A percentile compares a stretch with the other conserved stretches of the same genome.
Conservation (phyloP, 2,888 invertebrate genomes). For the Andrena marginata region DNA sequence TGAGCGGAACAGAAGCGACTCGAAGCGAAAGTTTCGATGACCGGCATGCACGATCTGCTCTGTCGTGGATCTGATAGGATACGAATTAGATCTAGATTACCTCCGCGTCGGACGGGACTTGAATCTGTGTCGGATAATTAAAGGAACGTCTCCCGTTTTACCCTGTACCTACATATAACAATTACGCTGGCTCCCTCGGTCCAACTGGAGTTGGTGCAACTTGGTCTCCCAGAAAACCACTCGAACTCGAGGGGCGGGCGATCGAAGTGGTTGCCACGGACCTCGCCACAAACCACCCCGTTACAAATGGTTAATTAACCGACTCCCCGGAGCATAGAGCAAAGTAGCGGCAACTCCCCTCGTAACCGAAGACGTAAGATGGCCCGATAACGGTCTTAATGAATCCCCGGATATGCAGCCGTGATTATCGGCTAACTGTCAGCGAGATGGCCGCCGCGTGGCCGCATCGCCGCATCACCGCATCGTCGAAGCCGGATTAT, state of each 20-base stretch:
- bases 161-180: no score
- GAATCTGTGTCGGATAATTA: not conserved
- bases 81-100: not conserved
- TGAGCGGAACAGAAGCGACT: conserved; percentile 5
- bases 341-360: conserved; percentile 27
- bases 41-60: no score
- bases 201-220: no score
- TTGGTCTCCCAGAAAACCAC: no score
- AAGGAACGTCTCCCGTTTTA: no score
- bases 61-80: no score
- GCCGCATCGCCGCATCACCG: conserved; percentile 13
- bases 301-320: conserved; percentile 46
- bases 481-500: conserved; percentile 52
- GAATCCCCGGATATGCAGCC: conserved; percentile 52
- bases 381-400: conserved; percentile 62
- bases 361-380: conserved; percentile 53
- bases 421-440: conserved; percentile 69
- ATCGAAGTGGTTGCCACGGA: conserved; percentile 2
- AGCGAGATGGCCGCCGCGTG: conserved; percentile 35
- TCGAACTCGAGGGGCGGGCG: not conserved
- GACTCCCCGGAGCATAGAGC: conserved; percentile 7
- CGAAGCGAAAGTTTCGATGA: not conserved
- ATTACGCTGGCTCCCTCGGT: no score
- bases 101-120: not conserved
- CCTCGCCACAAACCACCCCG: conserved; percentile 7